Evolutionary conservation across 2,888 invertebrate genomes (phyloP), one percentile per base, ranked within the genome.

Genomic region (Diploptera punctata): DNA sequence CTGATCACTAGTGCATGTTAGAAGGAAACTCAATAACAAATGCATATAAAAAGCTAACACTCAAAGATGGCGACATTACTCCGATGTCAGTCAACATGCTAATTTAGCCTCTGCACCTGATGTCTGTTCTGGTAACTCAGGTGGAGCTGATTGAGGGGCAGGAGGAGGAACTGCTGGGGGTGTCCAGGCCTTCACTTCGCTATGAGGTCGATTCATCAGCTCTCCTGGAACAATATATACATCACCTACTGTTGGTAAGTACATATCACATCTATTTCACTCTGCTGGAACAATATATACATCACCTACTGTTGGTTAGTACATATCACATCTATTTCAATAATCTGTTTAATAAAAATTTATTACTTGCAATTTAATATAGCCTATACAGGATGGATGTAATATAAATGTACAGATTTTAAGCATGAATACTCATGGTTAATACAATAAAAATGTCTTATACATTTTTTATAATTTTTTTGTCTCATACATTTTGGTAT

Each of bases 141-240:
- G 90, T 69, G 90, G 90, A 77, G 90, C 90, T 74, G 90, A 90
- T 81, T 89, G 89, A 74, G 90, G 89, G 75, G 89, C 87, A 77
- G 89, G 88, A 49, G 78, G 87, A 76, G 88, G 86, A 77, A 87
- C 85, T 79, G 87, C 87, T 76, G 89, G 87, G 57, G 90, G 89
- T 75, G 88, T 89, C 85, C 90, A 90, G 76, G 90, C 91, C 85
- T 93, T 93, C 81, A 93, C 91, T 87, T 94, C 94, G 86, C 94
- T 94, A 86, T 93, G 93, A 82, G 94, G 93, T 85, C 94, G 90
- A 84, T 91, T 92, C 83, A 91, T 69, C 19, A 73, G 71, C 43
- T 73, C 75, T 21, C 73, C 75, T 75, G 72, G n/a, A 67, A 67
- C 44, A 70, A 9, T 9, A 60, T 38, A 9, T 33, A 33, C n/a